These are phyloP conservation scores for Lamellibrachia columna DNA, from an alignment of 2,888 invertebrate species.

Conservation along the genomic window DNA sequence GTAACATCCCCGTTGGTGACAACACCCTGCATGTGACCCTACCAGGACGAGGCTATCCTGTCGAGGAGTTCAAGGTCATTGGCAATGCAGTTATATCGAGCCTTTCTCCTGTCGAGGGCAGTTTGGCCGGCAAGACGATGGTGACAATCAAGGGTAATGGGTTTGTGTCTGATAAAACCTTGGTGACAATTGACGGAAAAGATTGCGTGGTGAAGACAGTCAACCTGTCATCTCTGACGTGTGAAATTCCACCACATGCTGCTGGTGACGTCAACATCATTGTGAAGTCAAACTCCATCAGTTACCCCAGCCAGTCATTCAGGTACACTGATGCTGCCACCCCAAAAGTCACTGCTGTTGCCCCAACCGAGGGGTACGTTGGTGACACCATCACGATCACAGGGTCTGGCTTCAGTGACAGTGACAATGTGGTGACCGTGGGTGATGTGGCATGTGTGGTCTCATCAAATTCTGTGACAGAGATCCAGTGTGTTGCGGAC, in stretches of 20 bases:
- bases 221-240: no score
- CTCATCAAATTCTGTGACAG: slow-evolving; percentile 1
- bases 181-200: no score
- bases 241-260: background rate
- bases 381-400: slow-evolving; percentile 56
- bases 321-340: slow-evolving; percentile 43
- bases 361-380: slow-evolving; percentile 48
- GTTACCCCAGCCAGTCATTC: slow-evolving; percentile 29
- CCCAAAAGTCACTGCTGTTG: slow-evolving; percentile 48
- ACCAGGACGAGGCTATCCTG: no score
- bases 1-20: no score
- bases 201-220: no score
- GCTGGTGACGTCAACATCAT: slow-evolving; percentile 7
- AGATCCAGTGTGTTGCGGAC: slow-evolving; percentile 26
- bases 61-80: no score
- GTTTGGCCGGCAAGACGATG: no score
- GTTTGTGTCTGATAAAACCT: no score
- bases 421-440: slow-evolving; percentile 24
- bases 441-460: slow-evolving; percentile 24
- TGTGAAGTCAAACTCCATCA: slow-evolving; percentile 27
- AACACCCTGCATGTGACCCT: no score
- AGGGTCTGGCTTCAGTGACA: slow-evolving; percentile 54
- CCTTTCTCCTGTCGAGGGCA: no score
- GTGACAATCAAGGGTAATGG: no score
- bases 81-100: no score